Conservation (phyloP, 2,888 invertebrate species). For the Limnephilus marmoratus region DNA sequence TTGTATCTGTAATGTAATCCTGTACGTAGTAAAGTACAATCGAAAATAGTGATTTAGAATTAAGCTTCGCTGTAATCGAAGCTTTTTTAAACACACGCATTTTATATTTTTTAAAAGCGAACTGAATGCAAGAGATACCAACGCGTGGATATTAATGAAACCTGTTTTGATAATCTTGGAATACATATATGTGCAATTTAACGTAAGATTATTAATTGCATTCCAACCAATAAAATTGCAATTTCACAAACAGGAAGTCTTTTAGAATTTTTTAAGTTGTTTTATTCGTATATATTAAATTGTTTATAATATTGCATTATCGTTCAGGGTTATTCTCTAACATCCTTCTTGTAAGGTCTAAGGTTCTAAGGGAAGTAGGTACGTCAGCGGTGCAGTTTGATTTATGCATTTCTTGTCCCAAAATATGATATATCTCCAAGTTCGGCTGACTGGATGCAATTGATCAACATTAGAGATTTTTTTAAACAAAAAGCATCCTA, state of each 20-base stretch:
- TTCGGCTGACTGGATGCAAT: slow-evolving; percentile 7
- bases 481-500: neutral
- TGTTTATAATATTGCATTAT: neutral
- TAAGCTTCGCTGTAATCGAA: no score
- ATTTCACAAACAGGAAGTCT: neutral
- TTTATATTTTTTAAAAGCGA: neutral
- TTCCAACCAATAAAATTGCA: neutral
- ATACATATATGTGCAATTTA: neutral
- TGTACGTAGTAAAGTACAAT: no score
- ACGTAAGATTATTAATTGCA: neutral
- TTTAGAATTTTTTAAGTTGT: neutral
- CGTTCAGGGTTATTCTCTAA: no score
- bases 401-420: slow-evolving; percentile 36
- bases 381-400: slow-evolving; percentile 20
- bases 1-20: no score
- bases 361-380: neutral
- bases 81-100: neutral
- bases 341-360: neutral
- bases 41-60: no score
- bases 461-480: slow-evolving; percentile 16
- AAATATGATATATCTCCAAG: slow-evolving; percentile 35
- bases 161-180: neutral
- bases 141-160: neutral
- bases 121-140: neutral
- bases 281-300: neutral